Conservation (phyloP, 2,113 vertebrate species). For the Galbula dea region DNA sequence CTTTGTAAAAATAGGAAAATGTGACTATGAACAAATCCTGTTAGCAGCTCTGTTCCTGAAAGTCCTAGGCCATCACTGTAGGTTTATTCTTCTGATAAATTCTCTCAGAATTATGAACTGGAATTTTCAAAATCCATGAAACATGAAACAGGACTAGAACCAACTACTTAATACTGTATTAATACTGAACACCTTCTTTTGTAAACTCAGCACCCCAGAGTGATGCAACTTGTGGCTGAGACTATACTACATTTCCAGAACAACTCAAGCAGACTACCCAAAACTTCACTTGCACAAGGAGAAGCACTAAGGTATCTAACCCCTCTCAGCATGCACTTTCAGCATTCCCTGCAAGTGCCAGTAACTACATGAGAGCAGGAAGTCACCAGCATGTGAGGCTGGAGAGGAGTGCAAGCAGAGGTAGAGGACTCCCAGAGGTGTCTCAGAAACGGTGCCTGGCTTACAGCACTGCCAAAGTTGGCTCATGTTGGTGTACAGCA, state of each 20-base stretch:
- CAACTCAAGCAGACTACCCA: background rate
- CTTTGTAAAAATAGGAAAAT: background rate
- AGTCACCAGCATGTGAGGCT: background rate
- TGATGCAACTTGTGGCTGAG: background rate
- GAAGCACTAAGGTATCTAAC: background rate
- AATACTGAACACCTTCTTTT: background rate
- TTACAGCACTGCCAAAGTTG: background rate
- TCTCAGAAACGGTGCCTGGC: background rate
- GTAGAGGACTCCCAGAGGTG: background rate
- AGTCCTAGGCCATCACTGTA: background rate
- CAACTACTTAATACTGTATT: background rate
- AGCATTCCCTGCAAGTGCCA: background rate
- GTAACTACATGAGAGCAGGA: background rate
- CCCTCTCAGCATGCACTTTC: background rate
- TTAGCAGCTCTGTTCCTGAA: background rate
- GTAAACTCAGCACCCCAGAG: accelerated
- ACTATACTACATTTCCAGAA: background rate
- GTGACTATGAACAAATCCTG: background rate
- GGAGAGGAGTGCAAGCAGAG: background rate
- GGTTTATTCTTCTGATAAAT: background rate
- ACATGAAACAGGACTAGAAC: background rate
- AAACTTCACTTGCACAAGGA: background rate
- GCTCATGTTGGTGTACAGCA: background rate
- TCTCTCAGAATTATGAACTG: background rate
- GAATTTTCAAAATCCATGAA: background rate